phyloP scores from a whole-genome alignment of 2,888 invertebrate genomes.

The Tanytarsus gracilentus region DNA sequence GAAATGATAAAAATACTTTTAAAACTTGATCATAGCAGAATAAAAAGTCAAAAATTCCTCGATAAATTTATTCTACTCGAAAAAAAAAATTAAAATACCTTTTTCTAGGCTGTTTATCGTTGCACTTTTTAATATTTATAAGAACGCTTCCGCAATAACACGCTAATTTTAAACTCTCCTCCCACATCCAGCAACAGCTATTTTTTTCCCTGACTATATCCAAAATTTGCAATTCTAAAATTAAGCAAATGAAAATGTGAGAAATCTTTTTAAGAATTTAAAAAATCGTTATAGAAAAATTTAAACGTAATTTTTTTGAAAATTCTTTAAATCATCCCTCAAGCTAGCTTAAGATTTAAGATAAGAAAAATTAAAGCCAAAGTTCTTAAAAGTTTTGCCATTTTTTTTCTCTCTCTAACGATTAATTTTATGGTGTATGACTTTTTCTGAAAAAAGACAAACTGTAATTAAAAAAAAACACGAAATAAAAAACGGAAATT shows the following conservation, averaged over 20 bases:
- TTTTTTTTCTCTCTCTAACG: slow-evolving; percentile 11
- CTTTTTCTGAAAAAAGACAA: no score
- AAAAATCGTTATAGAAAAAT: no score
- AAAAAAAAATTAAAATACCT: neutral
- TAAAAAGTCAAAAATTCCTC: no score
- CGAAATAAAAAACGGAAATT: neutral
- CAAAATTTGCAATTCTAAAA: neutral
- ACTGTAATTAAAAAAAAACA: neutral
- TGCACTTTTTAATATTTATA: no score
- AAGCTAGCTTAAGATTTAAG: no score
- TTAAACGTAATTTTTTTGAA: no score
- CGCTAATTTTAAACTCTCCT: neutral
- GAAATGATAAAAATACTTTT: no score
- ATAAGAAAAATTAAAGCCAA: no score
- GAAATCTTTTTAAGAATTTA: neutral
- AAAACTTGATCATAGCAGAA: no score
- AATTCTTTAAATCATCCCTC: no score
- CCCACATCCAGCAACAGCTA: neutral
- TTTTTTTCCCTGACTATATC: neutral
- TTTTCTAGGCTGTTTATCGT: slow-evolving; percentile 7
- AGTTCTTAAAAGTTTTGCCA: slow-evolving; percentile 6
- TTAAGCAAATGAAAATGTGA: neutral
- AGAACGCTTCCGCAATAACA: no score
- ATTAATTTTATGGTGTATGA: no score
- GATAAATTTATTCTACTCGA: neutral